These are phyloP conservation scores for Drosophila rufa DNA, from an alignment of 1,140 invertebrate species.

Conservation along the genomic window DNA sequence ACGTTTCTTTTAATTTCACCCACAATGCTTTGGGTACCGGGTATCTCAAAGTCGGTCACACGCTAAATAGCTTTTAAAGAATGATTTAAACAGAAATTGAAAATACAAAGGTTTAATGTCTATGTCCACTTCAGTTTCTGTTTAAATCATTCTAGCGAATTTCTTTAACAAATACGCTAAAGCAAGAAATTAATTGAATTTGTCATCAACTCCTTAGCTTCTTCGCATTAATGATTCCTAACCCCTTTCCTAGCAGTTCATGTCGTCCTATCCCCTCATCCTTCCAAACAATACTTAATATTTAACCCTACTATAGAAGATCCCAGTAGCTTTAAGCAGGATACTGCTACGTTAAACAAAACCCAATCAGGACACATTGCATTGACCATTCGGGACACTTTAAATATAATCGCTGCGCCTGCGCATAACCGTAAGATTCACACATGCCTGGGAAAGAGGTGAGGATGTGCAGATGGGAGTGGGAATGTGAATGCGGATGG, in stretches of 20 bases:
- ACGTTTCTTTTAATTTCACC: too few relatives aligned
- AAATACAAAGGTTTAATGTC: too few relatives aligned
- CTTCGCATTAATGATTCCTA: background rate
- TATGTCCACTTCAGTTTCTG: too few relatives aligned
- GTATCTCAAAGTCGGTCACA: too few relatives aligned
- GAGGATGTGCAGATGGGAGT: slow-evolving; percentile 31
- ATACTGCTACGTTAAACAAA: background rate
- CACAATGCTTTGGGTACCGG: too few relatives aligned
- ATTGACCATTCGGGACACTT: slow-evolving; percentile 27
- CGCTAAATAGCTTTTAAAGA: too few relatives aligned
- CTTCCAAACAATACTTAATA: background rate
- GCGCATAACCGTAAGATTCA: slow-evolving; percentile 73
- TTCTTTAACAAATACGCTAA: too few relatives aligned
- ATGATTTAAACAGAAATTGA: too few relatives aligned
- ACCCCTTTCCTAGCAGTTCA: background rate
- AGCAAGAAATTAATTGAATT: too few relatives aligned
- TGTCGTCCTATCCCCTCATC: background rate
- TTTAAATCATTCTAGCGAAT: too few relatives aligned
- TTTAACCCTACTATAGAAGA: background rate
- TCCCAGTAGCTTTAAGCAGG: background rate
- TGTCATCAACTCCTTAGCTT: slow-evolving; percentile 19
- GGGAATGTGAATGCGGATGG: slow-evolving; percentile 7
- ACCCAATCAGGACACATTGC: background rate
- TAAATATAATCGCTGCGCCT: slow-evolving; percentile 49
- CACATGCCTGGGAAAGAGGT: slow-evolving; percentile 54